Base-by-base conservation (phyloP, 2,888 invertebrate genomes). In the Thymelicus acteon region DNA sequence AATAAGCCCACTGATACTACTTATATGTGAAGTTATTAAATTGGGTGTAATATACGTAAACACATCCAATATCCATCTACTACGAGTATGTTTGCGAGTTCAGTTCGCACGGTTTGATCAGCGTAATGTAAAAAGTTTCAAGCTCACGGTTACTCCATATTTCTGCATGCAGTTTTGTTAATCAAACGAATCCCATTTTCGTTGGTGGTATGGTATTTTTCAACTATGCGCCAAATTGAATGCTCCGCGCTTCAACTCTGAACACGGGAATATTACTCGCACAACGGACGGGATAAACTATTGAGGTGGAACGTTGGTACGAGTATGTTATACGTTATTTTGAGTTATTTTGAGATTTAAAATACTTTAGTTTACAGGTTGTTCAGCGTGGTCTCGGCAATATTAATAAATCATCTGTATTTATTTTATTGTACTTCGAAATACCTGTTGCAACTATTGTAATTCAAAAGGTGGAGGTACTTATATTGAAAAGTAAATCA, bases 151-250 rank as follows among this genome's bases (percentile, higher is more conserved):
- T 61, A 71, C 71, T 71, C 71, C 71, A 71, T 71, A 71, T 71
- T 71, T 70, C 57, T 52, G 48, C 71, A 40, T 64, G 65, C 71
- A 71, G 68, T 71, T 74, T 72, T 67, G 71, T 72, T 72, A 75
- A 73, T 73, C 66, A 73, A 73, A 67, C 72, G 72, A 70, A 68
- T 72, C 66, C 71, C 63, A 63, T 60, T 67, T 70, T 66, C 63
- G 15, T 40, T 67, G 64, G 73, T 71, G 71, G 72, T 37, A 71
- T 68, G 79, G 80, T 78, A 83, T 83, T 82, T 83, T 81, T 80
- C 72, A 76, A 79, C 77, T 82, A 79, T 79, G 77, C 78, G 73
- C 77, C 77, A 80, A 81, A 82, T 82, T 80, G 81, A 80, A 81
- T 80, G 75, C 76, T 68, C 75, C 54, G 74, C 60, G 71, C 67